A percentile compares a stretch with the other conserved stretches of the same genome.
These are phyloP conservation scores for Cranoglanis bouderius DNA, from an alignment of 2,113 vertebrate species.

Conservation along the genomic window DNA sequence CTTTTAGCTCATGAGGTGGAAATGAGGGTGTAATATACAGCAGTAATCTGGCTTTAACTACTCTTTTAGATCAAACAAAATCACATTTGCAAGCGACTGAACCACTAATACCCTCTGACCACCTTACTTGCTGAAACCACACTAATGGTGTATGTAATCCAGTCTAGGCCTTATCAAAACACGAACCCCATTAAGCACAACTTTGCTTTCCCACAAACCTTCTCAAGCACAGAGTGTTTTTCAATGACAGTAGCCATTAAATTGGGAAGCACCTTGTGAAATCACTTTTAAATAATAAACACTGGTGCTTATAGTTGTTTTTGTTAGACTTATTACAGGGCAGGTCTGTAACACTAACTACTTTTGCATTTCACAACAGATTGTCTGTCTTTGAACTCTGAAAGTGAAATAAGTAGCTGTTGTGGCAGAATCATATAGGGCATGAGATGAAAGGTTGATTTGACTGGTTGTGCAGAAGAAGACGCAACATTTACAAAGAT, in stretches of 20 bases:
- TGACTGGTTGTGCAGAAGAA: not conserved
- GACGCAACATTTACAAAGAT: not conserved
- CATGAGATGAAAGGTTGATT: not conserved
- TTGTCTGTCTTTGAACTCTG: not conserved
- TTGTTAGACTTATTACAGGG: not conserved
- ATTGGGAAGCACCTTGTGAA: not conserved
- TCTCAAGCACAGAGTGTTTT: not conserved
- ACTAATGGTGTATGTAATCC: not conserved
- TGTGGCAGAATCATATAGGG: not conserved
- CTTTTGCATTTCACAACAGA: not conserved
- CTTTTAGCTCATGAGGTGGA: not conserved
- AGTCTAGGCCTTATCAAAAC: constrained; percentile 1
- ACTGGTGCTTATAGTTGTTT: not conserved
- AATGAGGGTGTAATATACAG: not conserved
- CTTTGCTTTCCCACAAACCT: not conserved
- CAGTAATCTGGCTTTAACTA: not conserved
- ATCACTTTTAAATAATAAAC: not conserved
- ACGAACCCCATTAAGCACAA: not conserved
- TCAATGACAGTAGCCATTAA: not conserved
- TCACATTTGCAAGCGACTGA: not conserved
- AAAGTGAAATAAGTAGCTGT: not conserved
- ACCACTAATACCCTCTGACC: not conserved
- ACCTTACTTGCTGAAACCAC: not conserved
- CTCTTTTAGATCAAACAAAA: not conserved
- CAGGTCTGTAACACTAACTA: not conserved